Conservation (phyloP, 2,888 invertebrate species). For the Hirtodrosophila trivittata region DNA sequence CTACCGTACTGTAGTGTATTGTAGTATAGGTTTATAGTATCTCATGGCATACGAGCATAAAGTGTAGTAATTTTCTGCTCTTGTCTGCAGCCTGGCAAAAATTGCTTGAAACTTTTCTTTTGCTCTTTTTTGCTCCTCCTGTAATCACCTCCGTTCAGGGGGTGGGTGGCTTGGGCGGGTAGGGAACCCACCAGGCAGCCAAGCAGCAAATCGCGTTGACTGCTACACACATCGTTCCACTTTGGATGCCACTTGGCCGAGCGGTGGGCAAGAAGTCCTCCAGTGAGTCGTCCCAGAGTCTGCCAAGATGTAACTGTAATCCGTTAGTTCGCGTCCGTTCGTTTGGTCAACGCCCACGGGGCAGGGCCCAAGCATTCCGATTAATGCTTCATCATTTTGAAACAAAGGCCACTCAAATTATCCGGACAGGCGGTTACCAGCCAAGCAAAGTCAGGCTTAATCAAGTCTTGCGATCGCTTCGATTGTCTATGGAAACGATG, state of each 20-base stretch:
- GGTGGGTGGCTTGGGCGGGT: slow-evolving; percentile 10
- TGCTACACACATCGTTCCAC: slow-evolving; percentile 40
- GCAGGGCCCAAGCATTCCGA: slow-evolving; percentile 55
- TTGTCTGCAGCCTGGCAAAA: slow-evolving; percentile 54
- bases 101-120: slow-evolving; percentile 50
- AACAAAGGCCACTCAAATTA: slow-evolving; percentile 60
- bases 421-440: slow-evolving; percentile 28
- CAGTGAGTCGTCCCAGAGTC: slow-evolving; percentile 21
- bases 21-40: slow-evolving; percentile 12
- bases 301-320: slow-evolving; percentile 41
- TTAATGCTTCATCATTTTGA: slow-evolving; percentile 73
- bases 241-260: slow-evolving; percentile 19
- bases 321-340: slow-evolving; percentile 35
- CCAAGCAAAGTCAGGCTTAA: background rate
- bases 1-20: slow-evolving; percentile 29
- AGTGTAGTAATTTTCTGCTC: slow-evolving; percentile 64
- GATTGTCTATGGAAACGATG: too few species aligned
- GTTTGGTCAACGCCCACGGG: slow-evolving; percentile 67
- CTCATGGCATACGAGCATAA: slow-evolving; percentile 30
- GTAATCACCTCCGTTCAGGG: slow-evolving; percentile 50
- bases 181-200: slow-evolving; percentile 44
- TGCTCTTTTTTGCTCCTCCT: slow-evolving; percentile 39
- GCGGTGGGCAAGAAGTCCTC: slow-evolving; percentile 12
- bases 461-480: too few species aligned
- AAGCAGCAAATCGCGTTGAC: slow-evolving; percentile 76